Conservation (phyloP, 2,113 vertebrate genomes). For the Lipophrys pholis region DNA sequence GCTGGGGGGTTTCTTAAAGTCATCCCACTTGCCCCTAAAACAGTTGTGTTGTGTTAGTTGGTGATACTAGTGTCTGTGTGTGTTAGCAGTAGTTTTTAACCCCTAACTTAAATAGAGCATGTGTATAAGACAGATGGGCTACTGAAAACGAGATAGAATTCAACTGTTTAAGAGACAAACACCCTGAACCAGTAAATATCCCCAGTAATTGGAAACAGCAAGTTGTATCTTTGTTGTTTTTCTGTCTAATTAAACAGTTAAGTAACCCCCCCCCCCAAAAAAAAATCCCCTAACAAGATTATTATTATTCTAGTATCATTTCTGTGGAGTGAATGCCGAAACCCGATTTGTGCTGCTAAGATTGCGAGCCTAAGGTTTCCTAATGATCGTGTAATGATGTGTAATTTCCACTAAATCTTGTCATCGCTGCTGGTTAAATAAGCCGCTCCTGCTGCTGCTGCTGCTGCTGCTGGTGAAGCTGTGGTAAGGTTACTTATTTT, state of each 20-base stretch:
- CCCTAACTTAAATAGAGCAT: too few relatives aligned
- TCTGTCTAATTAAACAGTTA: constrained; percentile 46
- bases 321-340: constrained; percentile 42
- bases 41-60: neutral
- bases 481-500: constrained; percentile 44
- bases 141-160: neutral
- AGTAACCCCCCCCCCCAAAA: constrained; percentile 10
- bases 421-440: constrained; percentile 57
- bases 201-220: constrained; percentile 11
- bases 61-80: neutral
- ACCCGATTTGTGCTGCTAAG: constrained; percentile 42
- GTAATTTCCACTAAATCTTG: constrained; percentile 67
- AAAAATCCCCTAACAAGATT: constrained; percentile 55
- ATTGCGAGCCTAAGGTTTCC: constrained; percentile 52
- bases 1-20: too few relatives aligned
- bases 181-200: neutral
- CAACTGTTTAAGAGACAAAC: neutral
- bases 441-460: neutral
- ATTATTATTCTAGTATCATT: constrained; percentile 56
- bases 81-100: neutral
- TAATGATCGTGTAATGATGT: constrained; percentile 70
- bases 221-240: neutral
- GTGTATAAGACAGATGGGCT: too few relatives aligned
- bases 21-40: too few relatives aligned
- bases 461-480: constrained; percentile 12